phyloP scores from a whole-genome alignment of 2,113 vertebrate species.

The Zosterops borbonicus region DNA sequence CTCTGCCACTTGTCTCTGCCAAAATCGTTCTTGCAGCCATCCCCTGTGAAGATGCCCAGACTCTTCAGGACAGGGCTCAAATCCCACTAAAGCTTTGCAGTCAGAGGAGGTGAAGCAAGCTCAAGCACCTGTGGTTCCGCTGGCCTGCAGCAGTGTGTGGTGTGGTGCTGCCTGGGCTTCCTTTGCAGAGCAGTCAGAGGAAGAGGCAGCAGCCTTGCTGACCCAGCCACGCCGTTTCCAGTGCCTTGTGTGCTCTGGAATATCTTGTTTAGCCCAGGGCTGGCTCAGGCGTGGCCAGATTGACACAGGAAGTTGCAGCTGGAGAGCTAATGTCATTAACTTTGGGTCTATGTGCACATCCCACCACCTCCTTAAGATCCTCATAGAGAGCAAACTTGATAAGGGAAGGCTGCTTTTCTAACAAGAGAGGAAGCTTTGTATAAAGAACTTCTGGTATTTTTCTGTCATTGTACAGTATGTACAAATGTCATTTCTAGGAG shows the following conservation, averaged over 20 bases:
- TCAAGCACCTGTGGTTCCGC: rapidly evolving
- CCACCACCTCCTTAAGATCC: background rate
- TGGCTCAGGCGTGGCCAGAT: background rate
- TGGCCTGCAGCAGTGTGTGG: background rate
- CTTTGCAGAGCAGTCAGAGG: background rate
- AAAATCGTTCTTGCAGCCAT: background rate
- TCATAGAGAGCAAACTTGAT: background rate
- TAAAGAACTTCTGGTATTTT: background rate
- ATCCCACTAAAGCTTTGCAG: background rate
- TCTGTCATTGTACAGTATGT: background rate
- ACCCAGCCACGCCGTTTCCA: background rate
- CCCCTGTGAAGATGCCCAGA: background rate
- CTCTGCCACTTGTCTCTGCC: background rate
- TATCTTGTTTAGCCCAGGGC: background rate
- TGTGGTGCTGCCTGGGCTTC: background rate
- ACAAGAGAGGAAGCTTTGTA: background rate
- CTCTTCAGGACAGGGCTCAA: background rate
- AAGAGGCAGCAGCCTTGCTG: background rate
- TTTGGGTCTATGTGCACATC: background rate
- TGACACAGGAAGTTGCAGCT: background rate
- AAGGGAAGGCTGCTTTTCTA: background rate
- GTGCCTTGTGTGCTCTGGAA: background rate
- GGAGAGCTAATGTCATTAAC: background rate
- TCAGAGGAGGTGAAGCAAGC: background rate
- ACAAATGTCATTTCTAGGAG: background rate